Evolutionary conservation across 2,888 invertebrate species (phyloP), one percentile per base, ranked within the genome.

Genomic region (Drosophila parthenogenetica): DNA sequence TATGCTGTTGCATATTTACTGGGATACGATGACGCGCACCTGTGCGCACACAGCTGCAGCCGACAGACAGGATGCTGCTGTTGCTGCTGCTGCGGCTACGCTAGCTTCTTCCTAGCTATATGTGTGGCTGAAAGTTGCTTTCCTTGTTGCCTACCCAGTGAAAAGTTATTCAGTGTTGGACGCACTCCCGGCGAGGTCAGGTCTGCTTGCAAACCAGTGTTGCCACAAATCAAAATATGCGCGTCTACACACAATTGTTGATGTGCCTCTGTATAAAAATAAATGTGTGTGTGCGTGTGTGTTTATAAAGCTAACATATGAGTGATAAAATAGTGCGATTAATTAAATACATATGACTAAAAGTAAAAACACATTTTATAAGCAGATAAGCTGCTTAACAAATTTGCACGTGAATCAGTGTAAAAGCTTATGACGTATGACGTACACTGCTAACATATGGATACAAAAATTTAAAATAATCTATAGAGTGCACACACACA

Each of bases 1-100:
- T 68, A 73, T 50, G 50, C 50, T 50, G 84, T 85, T 85, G 85
- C 85, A 87, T 89, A 89, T 81, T 79, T 85, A 75, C 62, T 69
- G 88, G 82, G 69, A 68, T 69, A 61, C 68, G 57, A 69, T 60
- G 60, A 69, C 59, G 73, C 62, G 71, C 79, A 79, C 83, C 83
- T 82, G 79, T 75, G 65, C 58, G 70, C 64, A 39, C 60, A 51
- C 61, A 69, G 75, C 69, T 79, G 76, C 76, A 74, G 79, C 65
- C 35, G 69, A 32, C 35, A 45, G 45, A 63, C 59, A 78, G 81
- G 81, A 80, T 78, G 81, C 77, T 77, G 71, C 68, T 58, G 48
- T 48, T 37, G 39, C 25, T 35, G 43, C 43, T 55, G 48, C 48
- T 51, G 43, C 49, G 43, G 49, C 60, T 19, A 42, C 57, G 58